Evolutionary conservation across 2,888 invertebrate genomes (phyloP).

Genomic region (Drosophila affinis): DNA sequence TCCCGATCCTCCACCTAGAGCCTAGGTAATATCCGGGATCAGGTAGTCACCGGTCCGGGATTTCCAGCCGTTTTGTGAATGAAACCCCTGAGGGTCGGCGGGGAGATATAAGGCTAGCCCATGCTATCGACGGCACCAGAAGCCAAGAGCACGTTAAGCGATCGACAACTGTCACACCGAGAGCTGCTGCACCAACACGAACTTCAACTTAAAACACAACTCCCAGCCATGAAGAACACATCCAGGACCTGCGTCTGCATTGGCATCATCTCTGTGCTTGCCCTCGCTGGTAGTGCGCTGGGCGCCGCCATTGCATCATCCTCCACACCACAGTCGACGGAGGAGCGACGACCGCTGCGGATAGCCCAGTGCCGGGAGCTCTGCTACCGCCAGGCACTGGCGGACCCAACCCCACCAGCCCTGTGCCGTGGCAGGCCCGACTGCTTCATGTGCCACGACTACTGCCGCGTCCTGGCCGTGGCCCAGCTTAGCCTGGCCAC

Average conservation of each 20-base stretch:
- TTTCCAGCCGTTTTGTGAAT: slow-evolving; percentile 58
- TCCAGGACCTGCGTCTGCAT: neutral
- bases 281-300: neutral
- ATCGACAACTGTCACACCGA: slow-evolving; percentile 23
- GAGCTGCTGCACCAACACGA: neutral
- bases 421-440: slow-evolving; percentile 62
- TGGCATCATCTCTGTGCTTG: neutral
- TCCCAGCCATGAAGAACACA: neutral
- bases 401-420: slow-evolving; percentile 17
- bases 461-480: slow-evolving; percentile 63
- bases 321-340: no score
- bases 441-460: slow-evolving; percentile 75
- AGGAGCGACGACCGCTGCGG: slow-evolving; percentile 22
- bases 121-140: slow-evolving; percentile 46
- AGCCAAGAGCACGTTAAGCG: slow-evolving; percentile 39
- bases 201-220: neutral
- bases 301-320: slow-evolving; percentile 8
- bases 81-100: slow-evolving; percentile 29
- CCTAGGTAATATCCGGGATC: slow-evolving; percentile 10
- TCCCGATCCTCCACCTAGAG: neutral
- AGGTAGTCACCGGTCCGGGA: slow-evolving; percentile 34
- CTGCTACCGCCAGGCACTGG: slow-evolving; percentile 51
- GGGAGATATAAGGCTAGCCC: slow-evolving; percentile 48
- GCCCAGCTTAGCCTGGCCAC: slow-evolving; percentile 59
- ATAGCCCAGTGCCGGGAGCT: slow-evolving; percentile 60